These are phyloP conservation scores for Metalampra italica DNA, from an alignment of 2,888 invertebrate species.

Conservation along the genomic window DNA sequence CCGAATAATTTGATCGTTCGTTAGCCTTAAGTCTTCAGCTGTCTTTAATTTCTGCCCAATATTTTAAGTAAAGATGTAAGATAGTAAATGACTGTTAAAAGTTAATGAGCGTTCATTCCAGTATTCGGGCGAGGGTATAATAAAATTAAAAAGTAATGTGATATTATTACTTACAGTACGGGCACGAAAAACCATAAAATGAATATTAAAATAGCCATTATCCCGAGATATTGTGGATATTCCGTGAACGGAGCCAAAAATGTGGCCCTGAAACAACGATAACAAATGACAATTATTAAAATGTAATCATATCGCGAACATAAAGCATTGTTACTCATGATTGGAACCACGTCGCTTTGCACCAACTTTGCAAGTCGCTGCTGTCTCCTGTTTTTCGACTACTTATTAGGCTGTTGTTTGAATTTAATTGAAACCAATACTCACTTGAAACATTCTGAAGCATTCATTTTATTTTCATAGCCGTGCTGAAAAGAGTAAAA, in stretches of 20 bases:
- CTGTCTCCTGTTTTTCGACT: too few species aligned
- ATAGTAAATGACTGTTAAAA: too few species aligned
- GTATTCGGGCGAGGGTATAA: not conserved
- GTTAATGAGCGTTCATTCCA: too few species aligned
- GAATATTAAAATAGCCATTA: constrained; percentile 80
- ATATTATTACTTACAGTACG: constrained; percentile 75
- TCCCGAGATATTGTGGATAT: constrained; percentile 81
- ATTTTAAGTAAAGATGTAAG: too few species aligned
- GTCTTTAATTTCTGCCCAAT: too few species aligned
- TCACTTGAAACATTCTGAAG: constrained; percentile 71
- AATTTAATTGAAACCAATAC: not conserved
- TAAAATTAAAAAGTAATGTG: constrained; percentile 12
- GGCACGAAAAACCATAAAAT: constrained; percentile 81
- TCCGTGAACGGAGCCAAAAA: constrained; percentile 80
- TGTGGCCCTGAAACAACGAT: constrained; percentile 63
- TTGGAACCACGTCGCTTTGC: too few species aligned
- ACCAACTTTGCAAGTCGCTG: too few species aligned
- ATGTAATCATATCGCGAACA: not conserved
- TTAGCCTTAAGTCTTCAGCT: too few species aligned
- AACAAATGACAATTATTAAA: constrained; percentile 9
- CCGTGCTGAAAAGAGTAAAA: constrained; percentile 54
- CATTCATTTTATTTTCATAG: constrained; percentile 71
- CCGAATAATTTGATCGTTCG: too few species aligned
- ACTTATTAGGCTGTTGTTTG: too few species aligned
- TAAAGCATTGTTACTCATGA: not conserved